A percentile compares a stretch with the other conserved stretches of the same genome.
Evolutionary conservation across 2,888 invertebrate genomes (phyloP).

Genomic region (Disparrhopalites patrizii): DNA sequence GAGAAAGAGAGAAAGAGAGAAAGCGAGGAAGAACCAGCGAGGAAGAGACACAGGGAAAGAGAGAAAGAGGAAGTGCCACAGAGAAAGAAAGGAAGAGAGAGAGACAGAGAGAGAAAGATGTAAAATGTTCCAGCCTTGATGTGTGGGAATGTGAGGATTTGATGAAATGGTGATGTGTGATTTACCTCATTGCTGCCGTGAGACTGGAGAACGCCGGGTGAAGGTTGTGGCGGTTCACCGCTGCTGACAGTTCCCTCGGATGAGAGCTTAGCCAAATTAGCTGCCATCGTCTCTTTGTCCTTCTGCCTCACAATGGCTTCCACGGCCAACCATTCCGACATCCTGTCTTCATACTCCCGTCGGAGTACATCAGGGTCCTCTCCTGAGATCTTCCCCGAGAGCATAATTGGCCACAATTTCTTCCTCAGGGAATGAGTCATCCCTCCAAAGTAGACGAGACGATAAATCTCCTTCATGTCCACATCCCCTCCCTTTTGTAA

Average conservation of each 20-base stretch:
- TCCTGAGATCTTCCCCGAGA: slow-evolving; percentile 41
- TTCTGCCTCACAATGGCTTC: slow-evolving; percentile 83
- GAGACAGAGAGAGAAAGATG: no score
- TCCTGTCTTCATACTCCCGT: slow-evolving; percentile 64
- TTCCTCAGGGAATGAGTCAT: slow-evolving; percentile 71
- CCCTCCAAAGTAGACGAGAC: slow-evolving; percentile 82
- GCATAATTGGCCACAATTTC: slow-evolving; percentile 53
- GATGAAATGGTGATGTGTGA: slow-evolving; percentile 35
- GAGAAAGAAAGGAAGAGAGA: no score
- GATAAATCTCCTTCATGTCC: slow-evolving; percentile 66
- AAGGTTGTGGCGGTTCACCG: slow-evolving; percentile 35
- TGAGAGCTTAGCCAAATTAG: slow-evolving; percentile 78
- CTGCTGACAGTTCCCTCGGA: slow-evolving; percentile 66
- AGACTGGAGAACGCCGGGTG: slow-evolving; percentile 39
- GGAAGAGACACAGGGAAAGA: slow-evolving; percentile 58
- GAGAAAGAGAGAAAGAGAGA: no score
- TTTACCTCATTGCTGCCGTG: slow-evolving; percentile 55
- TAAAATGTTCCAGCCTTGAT: no score
- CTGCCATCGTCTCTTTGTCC: slow-evolving; percentile 77
- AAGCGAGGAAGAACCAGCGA: neutral
- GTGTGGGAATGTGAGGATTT: neutral
- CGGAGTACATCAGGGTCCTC: slow-evolving; percentile 40
- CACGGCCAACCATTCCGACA: slow-evolving; percentile 93
- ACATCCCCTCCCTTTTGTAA: slow-evolving; percentile 59
- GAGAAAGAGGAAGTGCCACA: slow-evolving; percentile 88